Conservation (phyloP, 2,797 vertebrate species). For the Acanthiza pusilla region DNA sequence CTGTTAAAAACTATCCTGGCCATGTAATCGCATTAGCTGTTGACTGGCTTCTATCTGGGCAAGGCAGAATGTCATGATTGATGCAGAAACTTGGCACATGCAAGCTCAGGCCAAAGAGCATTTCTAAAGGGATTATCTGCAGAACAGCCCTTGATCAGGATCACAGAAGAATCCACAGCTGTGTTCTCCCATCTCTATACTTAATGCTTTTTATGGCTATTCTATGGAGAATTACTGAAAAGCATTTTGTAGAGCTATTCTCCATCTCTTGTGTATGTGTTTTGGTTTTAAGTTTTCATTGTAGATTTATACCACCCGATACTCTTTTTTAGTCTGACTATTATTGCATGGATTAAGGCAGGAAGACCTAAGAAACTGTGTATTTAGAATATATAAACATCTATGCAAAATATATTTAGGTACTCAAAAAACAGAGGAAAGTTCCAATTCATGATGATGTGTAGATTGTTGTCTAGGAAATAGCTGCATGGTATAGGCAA, state of each 20-base stretch:
- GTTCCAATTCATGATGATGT: not conserved
- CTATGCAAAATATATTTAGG: not conserved
- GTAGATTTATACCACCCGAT: not conserved
- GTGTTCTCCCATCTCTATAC: not conserved
- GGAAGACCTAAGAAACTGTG: not conserved
- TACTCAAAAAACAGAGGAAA: not conserved
- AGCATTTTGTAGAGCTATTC: not conserved
- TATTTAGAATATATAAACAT: not conserved
- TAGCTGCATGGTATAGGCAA: not conserved
- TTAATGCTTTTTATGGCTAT: constrained; percentile 46
- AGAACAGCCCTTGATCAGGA: constrained; percentile 10
- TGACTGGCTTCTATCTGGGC: constrained; percentile 14
- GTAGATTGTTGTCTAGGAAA: not conserved
- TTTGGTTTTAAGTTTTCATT: not conserved
- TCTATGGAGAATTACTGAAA: constrained; percentile 2
- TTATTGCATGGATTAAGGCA: not conserved
- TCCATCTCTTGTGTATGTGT: not conserved
- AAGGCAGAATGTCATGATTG: constrained; percentile 32
- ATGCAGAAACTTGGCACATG: constrained; percentile 35
- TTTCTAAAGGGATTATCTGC: constrained; percentile 52
- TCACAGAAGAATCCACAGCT: constrained; percentile 33
- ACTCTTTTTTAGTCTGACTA: not conserved
- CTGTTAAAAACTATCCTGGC: constrained; percentile 26
- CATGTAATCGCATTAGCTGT: constrained; percentile 51
- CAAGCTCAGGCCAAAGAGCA: constrained; percentile 13